These are phyloP conservation scores for Rhagium mordax DNA, from an alignment of 2,888 invertebrate species.

Conservation along the genomic window DNA sequence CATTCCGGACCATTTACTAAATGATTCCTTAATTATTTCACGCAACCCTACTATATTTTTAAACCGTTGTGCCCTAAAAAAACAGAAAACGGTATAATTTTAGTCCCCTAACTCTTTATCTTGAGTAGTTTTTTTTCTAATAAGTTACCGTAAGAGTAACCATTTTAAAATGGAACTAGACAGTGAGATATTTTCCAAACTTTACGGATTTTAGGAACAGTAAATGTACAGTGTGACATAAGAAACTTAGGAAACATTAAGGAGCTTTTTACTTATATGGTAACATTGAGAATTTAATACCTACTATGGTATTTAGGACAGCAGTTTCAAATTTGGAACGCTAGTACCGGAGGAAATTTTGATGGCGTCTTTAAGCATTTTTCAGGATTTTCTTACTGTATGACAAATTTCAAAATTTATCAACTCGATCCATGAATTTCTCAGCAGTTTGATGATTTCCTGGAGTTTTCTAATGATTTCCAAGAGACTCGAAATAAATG, in stretches of 20 bases:
- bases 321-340: no score
- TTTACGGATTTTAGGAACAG: not conserved
- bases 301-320: no score
- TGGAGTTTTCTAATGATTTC: no score
- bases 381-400: no score
- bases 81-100: not conserved
- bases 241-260: not conserved
- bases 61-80: not conserved
- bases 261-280: no score
- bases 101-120: conserved; percentile 4
- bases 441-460: no score
- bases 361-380: no score
- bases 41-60: conserved; percentile 9
- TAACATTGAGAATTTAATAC: no score
- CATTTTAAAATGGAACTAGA: not conserved
- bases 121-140: not conserved
- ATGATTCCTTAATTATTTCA: conserved; percentile 6
- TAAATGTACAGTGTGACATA: not conserved
- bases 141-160: not conserved
- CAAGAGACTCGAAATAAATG: no score
- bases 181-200: not conserved
- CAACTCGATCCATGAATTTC: no score
- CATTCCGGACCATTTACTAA: not conserved
- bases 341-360: no score
- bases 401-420: no score